phyloP scores from a whole-genome alignment of 1,140 invertebrate genomes.

The Bursaphelenchus mucronatus region DNA sequence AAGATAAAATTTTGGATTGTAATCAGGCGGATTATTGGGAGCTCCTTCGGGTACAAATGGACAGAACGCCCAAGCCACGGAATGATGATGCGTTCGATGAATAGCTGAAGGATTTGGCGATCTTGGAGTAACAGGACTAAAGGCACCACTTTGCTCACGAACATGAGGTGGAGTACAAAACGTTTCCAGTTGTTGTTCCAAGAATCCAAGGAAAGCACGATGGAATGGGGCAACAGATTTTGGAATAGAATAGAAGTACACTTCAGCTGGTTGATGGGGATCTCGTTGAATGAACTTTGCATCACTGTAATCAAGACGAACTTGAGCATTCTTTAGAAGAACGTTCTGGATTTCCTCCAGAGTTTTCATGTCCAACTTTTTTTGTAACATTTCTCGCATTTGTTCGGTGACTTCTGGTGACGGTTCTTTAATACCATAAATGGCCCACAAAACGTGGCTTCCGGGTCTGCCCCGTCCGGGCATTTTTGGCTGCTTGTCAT shows the following conservation, averaged over 20 bases:
- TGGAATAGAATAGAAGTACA: constrained; percentile 35
- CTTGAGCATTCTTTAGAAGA: constrained; percentile 41
- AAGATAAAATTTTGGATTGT: constrained; percentile 33
- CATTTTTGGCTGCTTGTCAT: not conserved
- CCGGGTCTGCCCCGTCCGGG: not conserved
- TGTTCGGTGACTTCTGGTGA: constrained; percentile 37
- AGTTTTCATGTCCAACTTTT: constrained; percentile 25
- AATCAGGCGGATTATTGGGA: constrained; percentile 34
- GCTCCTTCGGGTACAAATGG: constrained; percentile 13
- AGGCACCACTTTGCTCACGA: constrained; percentile 43
- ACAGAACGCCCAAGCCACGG: constrained; percentile 19
- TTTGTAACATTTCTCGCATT: constrained; percentile 36
- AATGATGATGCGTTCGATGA: constrained; percentile 3
- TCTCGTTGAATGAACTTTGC: constrained; percentile 40
- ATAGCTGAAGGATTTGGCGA: constrained; percentile 1
- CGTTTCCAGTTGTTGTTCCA: constrained; percentile 34
- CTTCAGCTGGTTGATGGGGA: constrained; percentile 25
- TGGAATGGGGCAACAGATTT: not conserved
- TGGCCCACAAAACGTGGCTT: constrained; percentile 30
- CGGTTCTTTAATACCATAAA: constrained; percentile 38
- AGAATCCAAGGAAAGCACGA: constrained; percentile 24
- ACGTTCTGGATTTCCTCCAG: constrained; percentile 44
- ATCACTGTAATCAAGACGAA: constrained; percentile 37
- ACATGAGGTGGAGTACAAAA: constrained; percentile 45
- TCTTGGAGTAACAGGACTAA: not conserved